phyloP scores from a whole-genome alignment of 2,888 invertebrate species.

The Cantharis flavilabris region DNA sequence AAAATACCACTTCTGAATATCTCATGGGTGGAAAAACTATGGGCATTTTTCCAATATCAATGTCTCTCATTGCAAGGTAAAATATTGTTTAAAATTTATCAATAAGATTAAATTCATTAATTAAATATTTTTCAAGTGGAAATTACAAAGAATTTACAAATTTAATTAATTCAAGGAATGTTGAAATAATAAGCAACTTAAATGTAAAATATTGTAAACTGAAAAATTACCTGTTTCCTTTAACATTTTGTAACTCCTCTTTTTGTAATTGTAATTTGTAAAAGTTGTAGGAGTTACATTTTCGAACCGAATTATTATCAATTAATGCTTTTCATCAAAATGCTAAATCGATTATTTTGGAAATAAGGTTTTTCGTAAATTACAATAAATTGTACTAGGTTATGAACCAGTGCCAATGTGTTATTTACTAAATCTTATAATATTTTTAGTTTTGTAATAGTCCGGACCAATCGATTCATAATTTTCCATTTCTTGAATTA shows the following conservation, averaged over 20 bases:
- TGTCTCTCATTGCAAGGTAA: conserved; percentile 78
- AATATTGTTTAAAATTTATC: background rate
- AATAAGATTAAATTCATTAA: background rate
- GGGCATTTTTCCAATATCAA: conserved; percentile 79
- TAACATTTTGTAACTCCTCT: background rate
- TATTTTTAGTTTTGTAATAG: too few species aligned
- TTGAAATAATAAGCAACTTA: background rate
- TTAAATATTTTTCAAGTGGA: background rate
- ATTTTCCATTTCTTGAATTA: too few species aligned
- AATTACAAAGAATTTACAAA: background rate
- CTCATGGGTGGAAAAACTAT: conserved; percentile 76
- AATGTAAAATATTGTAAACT: background rate
- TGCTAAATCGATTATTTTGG: background rate
- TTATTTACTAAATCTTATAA: too few species aligned
- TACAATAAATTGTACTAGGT: too few species aligned
- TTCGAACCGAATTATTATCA: background rate
- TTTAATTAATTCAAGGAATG: background rate
- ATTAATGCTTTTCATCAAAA: background rate
- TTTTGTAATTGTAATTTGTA: too few species aligned
- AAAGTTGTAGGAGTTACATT: background rate
- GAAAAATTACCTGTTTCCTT: background rate
- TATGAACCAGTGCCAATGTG: too few species aligned
- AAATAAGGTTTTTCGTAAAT: background rate
- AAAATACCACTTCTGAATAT: conserved; percentile 73
- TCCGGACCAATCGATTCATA: too few species aligned